phyloP scores from a whole-genome alignment of 2,797 vertebrate species.

The Cyprinodon diabolis region DNA sequence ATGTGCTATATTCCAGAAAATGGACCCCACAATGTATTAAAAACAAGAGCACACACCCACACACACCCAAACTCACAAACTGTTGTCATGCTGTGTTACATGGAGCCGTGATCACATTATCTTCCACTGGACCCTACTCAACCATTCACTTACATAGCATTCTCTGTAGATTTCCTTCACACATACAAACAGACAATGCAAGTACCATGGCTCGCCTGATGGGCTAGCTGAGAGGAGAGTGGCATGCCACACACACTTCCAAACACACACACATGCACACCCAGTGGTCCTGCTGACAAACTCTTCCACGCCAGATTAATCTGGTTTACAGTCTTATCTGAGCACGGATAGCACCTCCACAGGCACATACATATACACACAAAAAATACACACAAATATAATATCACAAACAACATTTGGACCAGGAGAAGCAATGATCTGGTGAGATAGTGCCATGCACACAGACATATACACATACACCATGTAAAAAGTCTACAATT shows the following conservation, averaged over 20 bases:
- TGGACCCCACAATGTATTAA: too few relatives aligned
- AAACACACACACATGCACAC: conserved; percentile 48
- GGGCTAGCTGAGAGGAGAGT: conserved; percentile 50
- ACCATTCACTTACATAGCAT: conserved; percentile 97
- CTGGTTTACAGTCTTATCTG: conserved; percentile 99
- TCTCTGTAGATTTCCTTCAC: conserved; percentile 94
- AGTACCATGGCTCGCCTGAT: conserved; percentile 62
- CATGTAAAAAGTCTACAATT: conserved; percentile 90
- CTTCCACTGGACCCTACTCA: conserved; percentile 94
- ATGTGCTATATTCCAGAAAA: too few relatives aligned
- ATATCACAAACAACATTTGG: conserved; percentile 65
- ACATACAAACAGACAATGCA: conserved; percentile 60
- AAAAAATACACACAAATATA: conserved; percentile 58
- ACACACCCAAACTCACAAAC: conserved; percentile 66
- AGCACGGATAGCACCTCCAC: conserved; percentile 92
- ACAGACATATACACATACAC: conserved; percentile 63
- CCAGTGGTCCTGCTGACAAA: conserved; percentile 90
- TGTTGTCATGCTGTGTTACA: conserved; percentile 97
- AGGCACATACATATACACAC: conserved; percentile 47
- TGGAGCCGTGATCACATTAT: conserved; percentile 98
- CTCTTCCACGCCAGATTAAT: conserved; percentile 99
- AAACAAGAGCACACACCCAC: conserved; percentile 31
- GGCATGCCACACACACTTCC: conserved; percentile 17
- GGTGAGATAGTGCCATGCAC: conserved; percentile 52
- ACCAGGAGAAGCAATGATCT: conserved; percentile 57